Conservation (phyloP, 2,113 vertebrate species). For the Thymallus thymallus region DNA sequence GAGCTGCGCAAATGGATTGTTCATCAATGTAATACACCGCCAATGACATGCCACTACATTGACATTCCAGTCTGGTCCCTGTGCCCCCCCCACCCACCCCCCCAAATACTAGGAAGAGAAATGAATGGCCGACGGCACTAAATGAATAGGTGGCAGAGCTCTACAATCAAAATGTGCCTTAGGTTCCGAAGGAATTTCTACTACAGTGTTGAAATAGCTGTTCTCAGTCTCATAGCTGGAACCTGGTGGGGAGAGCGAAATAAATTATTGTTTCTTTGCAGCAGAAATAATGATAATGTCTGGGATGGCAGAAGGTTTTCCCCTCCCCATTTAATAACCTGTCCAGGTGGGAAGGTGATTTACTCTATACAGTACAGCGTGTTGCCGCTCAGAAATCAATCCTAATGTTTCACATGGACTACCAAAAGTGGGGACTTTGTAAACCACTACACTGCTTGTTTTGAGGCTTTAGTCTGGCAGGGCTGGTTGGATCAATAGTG, state of each 20-base stretch:
- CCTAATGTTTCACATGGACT: constrained; percentile 28
- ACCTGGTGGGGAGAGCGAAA: neutral
- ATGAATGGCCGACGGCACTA: constrained; percentile 17
- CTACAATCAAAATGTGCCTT: constrained; percentile 25
- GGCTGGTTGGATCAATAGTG: constrained; percentile 29
- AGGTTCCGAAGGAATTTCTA: constrained; percentile 19
- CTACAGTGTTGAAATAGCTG: constrained; percentile 4
- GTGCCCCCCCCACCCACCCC: too few relatives aligned
- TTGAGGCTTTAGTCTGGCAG: constrained; percentile 41
- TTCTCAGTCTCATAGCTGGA: constrained; percentile 10
- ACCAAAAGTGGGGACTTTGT: constrained; percentile 42
- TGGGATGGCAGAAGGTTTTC: constrained; percentile 35
- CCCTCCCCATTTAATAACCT: constrained; percentile 44
- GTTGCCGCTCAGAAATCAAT: constrained; percentile 42
- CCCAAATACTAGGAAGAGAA: constrained; percentile 1
- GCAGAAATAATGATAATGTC: constrained; percentile 49
- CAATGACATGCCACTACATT: neutral
- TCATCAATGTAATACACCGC: neutral
- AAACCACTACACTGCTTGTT: constrained; percentile 32
- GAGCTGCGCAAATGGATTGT: neutral
- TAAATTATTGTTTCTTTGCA: constrained; percentile 40
- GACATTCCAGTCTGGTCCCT: constrained; percentile 7
- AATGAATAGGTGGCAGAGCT: constrained; percentile 28
- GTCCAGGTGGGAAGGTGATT: constrained; percentile 40
- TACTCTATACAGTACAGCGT: constrained; percentile 26